phyloP scores from a whole-genome alignment of 2,113 vertebrate genomes.

The Cisticola juncidis region DNA sequence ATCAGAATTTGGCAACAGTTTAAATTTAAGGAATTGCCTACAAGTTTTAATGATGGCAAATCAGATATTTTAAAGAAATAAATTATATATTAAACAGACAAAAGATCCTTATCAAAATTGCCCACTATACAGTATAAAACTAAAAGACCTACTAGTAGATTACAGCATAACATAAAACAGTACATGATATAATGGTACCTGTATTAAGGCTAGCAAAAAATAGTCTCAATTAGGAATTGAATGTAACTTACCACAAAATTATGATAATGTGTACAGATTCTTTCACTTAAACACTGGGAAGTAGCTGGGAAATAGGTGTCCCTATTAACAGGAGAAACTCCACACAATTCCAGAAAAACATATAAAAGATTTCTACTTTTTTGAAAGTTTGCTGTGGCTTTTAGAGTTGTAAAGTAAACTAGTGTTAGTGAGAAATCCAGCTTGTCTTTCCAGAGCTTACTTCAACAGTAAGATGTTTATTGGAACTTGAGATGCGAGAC shows the following conservation, averaged over 20 bases:
- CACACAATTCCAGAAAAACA: background rate
- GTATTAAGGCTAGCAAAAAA: background rate
- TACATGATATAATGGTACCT: background rate
- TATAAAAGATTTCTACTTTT: background rate
- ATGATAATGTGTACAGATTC: background rate
- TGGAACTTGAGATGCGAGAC: background rate
- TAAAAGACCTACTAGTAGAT: background rate
- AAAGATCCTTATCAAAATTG: background rate
- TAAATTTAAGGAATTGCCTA: background rate
- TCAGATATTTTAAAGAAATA: background rate
- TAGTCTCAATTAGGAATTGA: background rate
- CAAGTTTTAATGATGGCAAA: background rate
- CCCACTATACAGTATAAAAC: background rate
- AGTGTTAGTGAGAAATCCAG: background rate
- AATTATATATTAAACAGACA: background rate
- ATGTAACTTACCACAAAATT: background rate
- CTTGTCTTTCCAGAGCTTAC: background rate
- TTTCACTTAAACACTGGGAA: background rate
- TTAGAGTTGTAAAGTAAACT: background rate
- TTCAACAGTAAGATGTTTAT: background rate
- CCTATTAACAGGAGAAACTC: background rate
- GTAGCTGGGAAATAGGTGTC: background rate
- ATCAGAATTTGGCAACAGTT: background rate
- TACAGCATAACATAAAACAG: background rate
- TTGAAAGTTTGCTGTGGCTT: background rate